These are phyloP conservation scores for Florisuga fusca DNA, from an alignment of 2,797 vertebrate genomes.

Conservation along the genomic window DNA sequence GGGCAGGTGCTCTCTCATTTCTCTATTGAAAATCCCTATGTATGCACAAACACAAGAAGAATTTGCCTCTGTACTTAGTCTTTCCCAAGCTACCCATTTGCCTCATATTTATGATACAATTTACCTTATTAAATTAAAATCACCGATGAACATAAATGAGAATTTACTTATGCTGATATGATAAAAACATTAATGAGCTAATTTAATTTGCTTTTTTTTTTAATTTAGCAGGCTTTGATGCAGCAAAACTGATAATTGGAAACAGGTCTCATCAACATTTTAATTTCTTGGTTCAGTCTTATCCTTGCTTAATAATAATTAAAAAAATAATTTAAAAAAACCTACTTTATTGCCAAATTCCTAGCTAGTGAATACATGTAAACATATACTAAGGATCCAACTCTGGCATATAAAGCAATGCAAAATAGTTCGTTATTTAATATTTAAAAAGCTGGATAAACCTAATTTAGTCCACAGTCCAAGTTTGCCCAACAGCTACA, in stretches of 20 bases:
- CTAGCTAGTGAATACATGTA: background rate
- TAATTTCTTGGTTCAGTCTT: background rate
- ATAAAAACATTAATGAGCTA: background rate
- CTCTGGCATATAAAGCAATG: background rate
- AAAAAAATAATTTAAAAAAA: background rate
- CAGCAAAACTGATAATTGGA: slow-evolving; percentile 8
- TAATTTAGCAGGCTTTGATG: slow-evolving; percentile 24
- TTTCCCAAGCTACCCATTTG: background rate
- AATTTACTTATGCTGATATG: background rate
- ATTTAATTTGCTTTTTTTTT: background rate
- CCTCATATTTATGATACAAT: background rate
- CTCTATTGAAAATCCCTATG: background rate
- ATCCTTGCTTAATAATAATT: background rate
- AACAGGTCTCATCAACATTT: background rate
- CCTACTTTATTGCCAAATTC: background rate
- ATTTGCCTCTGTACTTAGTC: background rate
- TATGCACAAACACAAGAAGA: background rate
- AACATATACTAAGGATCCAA: background rate
- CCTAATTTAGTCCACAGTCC: slow-evolving; percentile 40
- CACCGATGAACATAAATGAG: background rate
- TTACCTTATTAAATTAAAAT: background rate
- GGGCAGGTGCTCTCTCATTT: background rate
- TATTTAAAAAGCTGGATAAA: slow-evolving; percentile 7
- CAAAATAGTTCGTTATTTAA: slow-evolving; percentile 28
- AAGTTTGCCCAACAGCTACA: slow-evolving; percentile 34